Evolutionary conservation across 2,888 invertebrate species (phyloP).

Genomic region (Acanthococcus lagerstroemiae): DNA sequence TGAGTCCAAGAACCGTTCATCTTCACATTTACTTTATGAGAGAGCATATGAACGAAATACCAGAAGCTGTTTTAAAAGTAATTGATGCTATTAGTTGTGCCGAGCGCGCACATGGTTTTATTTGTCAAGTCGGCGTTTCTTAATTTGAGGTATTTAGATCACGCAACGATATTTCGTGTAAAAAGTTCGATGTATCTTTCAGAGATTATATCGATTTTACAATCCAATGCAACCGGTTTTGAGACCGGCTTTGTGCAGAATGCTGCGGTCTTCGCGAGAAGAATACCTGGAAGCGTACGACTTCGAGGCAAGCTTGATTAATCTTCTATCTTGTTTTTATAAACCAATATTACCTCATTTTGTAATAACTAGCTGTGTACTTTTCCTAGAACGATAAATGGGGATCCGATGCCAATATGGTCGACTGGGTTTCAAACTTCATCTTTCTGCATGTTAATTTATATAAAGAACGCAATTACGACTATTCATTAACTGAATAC

Average conservation of each 20-base stretch:
- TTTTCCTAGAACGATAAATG: constrained; percentile 16
- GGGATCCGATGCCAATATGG: constrained; percentile 22
- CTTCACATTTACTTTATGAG: constrained; percentile 46
- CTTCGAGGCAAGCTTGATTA: neutral
- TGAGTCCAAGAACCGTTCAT: constrained; percentile 43
- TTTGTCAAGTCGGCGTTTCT: too few relatives aligned
- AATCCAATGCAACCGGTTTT: constrained; percentile 26
- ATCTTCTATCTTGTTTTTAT: neutral
- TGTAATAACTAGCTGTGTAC: neutral
- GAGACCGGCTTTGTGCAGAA: constrained; percentile 15
- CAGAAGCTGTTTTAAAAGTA: constrained; percentile 50
- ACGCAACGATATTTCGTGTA: neutral
- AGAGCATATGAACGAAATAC: constrained; percentile 47
- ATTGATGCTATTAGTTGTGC: too few relatives aligned
- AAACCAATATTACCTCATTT: neutral
- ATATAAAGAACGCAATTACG: constrained; percentile 3
- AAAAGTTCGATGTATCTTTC: too few relatives aligned
- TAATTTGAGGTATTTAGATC: neutral
- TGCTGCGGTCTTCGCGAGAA: constrained; percentile 13
- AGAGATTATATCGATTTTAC: constrained; percentile 21
- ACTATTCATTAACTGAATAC: constrained; percentile 15
- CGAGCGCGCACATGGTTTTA: too few relatives aligned
- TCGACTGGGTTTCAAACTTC: constrained; percentile 25
- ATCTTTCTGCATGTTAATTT: constrained; percentile 14
- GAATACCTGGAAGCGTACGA: constrained; percentile 9